phyloP scores from a whole-genome alignment of 2,888 invertebrate species.

The Hemithea aestivaria region DNA sequence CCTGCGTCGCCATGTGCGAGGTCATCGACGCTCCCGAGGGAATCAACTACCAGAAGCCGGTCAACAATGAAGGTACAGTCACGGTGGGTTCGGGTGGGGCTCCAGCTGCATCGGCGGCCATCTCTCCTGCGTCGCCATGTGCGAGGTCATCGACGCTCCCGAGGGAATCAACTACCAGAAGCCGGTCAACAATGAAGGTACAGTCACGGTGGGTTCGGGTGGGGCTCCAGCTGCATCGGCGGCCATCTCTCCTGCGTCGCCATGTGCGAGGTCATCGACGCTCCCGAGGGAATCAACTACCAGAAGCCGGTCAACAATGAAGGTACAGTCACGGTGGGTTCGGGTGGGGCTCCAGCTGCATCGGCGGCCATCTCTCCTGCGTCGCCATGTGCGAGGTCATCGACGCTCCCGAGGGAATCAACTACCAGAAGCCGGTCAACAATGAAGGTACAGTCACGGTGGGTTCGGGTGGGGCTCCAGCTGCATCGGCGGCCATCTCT shows the following conservation, averaged over 20 bases:
- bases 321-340: no score
- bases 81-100: constrained; percentile 88
- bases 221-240: constrained; percentile 88
- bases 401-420: constrained; percentile 82
- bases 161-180: constrained; percentile 79
- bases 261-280: constrained; percentile 88
- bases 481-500: constrained; percentile 84
- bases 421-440: constrained; percentile 68
- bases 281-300: constrained; percentile 80
- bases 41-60: constrained; percentile 74
- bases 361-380: constrained; percentile 86
- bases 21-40: constrained; percentile 85
- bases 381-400: constrained; percentile 90
- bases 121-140: constrained; percentile 87
- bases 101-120: constrained; percentile 86
- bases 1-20: constrained; percentile 90
- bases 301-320: constrained; percentile 65
- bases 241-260: constrained; percentile 87
- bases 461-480: constrained; percentile 89
- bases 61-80: constrained; percentile 63
- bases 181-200: constrained; percentile 61
- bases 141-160: constrained; percentile 88
- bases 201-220: no score
- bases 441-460: constrained; percentile 70
- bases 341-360: constrained; percentile 86